Evolutionary conservation across 2,797 vertebrate species (phyloP).

Genomic region (Anomalospiza imberbis): DNA sequence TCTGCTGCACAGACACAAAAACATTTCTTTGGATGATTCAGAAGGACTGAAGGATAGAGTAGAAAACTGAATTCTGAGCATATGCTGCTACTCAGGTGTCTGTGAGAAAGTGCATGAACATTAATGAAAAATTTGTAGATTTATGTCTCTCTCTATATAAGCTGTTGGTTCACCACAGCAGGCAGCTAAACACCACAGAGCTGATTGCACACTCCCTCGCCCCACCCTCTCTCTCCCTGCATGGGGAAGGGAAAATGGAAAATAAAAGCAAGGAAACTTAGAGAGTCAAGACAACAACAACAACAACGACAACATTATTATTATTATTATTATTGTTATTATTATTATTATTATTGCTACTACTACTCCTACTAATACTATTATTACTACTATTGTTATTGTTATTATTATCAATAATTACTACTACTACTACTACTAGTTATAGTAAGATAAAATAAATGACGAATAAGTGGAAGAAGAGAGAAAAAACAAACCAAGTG

Average conservation of each 20-base stretch:
- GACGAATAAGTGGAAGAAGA: neutral
- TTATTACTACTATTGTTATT: neutral
- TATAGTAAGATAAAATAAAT: neutral
- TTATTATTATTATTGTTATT: too few relatives aligned
- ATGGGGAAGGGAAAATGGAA: neutral
- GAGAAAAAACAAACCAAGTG: neutral
- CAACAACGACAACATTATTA: too few relatives aligned
- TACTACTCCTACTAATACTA: too few relatives aligned
- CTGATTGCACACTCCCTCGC: rapidly evolving
- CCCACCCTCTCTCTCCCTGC: rapidly evolving
- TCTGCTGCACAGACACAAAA: neutral
- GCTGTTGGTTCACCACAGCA: neutral
- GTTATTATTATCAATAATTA: neutral
- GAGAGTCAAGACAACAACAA: neutral
- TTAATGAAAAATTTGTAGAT: neutral
- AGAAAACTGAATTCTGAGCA: neutral
- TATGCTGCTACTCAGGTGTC: neutral
- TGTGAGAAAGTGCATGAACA: neutral
- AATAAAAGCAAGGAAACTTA: neutral
- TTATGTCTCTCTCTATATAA: neutral
- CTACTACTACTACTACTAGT: rapidly evolving
- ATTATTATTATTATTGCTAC: too few relatives aligned
- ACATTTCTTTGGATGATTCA: neutral
- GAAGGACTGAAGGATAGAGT: neutral
- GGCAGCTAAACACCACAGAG: neutral